Evolutionary conservation across 2,113 vertebrate genomes (phyloP).

Genomic region (Lepus europaeus): DNA sequence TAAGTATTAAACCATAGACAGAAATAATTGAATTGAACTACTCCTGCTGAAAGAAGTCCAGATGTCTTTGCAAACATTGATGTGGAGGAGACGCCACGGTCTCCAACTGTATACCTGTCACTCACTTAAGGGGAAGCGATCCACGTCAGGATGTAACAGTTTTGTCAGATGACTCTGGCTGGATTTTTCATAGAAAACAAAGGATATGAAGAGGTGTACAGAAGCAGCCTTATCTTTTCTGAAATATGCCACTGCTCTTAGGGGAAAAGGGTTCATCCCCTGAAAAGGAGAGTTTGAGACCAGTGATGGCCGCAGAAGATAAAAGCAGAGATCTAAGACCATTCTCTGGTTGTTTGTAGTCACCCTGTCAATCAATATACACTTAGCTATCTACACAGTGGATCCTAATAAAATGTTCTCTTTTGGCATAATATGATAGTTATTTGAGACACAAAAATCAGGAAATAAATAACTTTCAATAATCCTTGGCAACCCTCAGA

Average conservation of each 20-base stretch:
- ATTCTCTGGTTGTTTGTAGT: neutral
- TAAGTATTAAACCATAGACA: constrained; percentile 5
- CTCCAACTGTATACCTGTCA: neutral
- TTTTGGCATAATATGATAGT: neutral
- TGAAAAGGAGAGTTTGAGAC: neutral
- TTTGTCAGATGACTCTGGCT: neutral
- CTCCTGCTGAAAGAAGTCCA: constrained; percentile 20
- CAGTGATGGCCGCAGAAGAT: neutral
- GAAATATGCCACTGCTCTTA: neutral
- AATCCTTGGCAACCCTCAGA: neutral
- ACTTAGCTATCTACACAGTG: neutral
- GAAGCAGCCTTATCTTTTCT: neutral
- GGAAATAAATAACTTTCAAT: neutral
- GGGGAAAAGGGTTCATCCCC: neutral
- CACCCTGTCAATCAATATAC: neutral
- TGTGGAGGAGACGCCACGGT: neutral
- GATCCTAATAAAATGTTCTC: neutral
- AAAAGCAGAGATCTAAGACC: neutral
- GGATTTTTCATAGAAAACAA: neutral
- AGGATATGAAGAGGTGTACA: neutral
- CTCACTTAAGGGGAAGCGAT: neutral
- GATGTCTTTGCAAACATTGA: neutral
- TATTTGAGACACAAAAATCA: neutral
- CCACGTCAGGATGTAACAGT: neutral
- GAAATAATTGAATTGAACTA: neutral